Evolutionary conservation across 2,888 invertebrate genomes (phyloP).

Genomic region (Nipponacmea schrenckii): DNA sequence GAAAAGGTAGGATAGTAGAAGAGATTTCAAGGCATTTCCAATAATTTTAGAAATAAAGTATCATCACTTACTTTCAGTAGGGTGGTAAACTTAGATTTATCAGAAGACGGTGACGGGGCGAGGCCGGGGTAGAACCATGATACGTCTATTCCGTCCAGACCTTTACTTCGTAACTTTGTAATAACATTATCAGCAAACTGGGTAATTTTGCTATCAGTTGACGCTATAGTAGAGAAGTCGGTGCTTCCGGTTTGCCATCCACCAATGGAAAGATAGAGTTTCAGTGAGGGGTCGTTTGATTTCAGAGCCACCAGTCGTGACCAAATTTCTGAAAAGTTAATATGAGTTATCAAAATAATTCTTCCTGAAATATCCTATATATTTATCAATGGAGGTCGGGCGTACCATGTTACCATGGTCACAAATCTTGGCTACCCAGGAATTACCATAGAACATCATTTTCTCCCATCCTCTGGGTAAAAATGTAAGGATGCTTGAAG

Average conservation of each 20-base stretch:
- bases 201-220: constrained; percentile 36
- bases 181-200: constrained; percentile 34
- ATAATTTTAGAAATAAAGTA: no score
- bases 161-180: constrained; percentile 57
- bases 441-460: no score
- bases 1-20: no score
- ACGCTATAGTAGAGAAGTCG: constrained; percentile 50
- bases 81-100: constrained; percentile 4
- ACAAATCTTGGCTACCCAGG: no score
- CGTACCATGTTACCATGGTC: no score
- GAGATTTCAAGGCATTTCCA: no score
- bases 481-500: no score
- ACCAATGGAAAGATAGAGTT: constrained; percentile 46
- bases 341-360: no score
- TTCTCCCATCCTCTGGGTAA: no score
- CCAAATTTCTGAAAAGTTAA: constrained; percentile 16
- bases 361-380: no score
- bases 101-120: not conserved
- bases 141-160: constrained; percentile 87
- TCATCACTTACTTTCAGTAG: not conserved
- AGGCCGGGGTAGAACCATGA: constrained; percentile 89
- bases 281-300: constrained; percentile 38
- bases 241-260: constrained; percentile 47
- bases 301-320: constrained; percentile 35
- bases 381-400: no score